phyloP scores from a whole-genome alignment of 2,888 invertebrate species.

The Metellina segmentata region DNA sequence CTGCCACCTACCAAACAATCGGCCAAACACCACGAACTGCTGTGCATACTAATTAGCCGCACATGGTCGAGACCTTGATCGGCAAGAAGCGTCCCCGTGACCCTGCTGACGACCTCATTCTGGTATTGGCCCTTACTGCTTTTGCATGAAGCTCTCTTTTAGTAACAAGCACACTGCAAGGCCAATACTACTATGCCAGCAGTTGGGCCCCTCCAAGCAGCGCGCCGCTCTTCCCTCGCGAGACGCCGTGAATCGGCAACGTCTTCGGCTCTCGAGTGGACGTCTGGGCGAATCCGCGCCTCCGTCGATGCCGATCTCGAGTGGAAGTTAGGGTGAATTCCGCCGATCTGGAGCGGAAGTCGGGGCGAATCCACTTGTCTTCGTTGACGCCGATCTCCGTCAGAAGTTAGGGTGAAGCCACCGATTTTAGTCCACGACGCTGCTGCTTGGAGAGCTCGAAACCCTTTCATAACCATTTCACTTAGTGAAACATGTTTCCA shows the following conservation, averaged over 20 bases:
- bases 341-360: no score
- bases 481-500: no score
- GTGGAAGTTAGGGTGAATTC: background rate
- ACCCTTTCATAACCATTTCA: slow-evolving; percentile 25
- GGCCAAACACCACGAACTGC: slow-evolving; percentile 80
- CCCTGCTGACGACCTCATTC: slow-evolving; percentile 93
- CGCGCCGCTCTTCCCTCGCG: background rate
- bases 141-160: slow-evolving; percentile 80
- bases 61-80: slow-evolving; percentile 77
- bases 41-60: slow-evolving; percentile 81
- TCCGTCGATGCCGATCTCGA: background rate
- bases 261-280: no score
- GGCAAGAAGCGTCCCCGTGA: slow-evolving; percentile 88
- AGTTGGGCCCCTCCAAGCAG: slow-evolving; percentile 46
- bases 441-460: slow-evolving; percentile 27
- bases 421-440: no score
- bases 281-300: no score
- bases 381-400: background rate
- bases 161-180: slow-evolving; percentile 71
- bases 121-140: slow-evolving; percentile 87
- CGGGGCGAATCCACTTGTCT: background rate
- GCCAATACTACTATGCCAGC: slow-evolving; percentile 57
- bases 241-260: no score
- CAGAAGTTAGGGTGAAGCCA: background rate
- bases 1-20: slow-evolving; percentile 78